Conservation (phyloP, 2,888 invertebrate genomes). For the Temnothorax rugatulus region DNA sequence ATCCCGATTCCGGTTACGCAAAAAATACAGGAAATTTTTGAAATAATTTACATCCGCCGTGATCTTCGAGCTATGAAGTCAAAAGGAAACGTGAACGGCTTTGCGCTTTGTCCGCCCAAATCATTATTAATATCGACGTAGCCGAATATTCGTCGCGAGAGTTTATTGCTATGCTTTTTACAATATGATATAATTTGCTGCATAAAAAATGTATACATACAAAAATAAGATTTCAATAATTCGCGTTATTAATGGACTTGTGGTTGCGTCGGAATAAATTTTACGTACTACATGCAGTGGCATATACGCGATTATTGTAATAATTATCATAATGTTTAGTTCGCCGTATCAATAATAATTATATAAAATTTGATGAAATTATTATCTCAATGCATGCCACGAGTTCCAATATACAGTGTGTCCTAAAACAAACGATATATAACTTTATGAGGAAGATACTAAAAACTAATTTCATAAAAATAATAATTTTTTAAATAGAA, state of each 20-base stretch:
- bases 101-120: neutral
- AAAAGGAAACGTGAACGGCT: neutral
- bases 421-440: neutral
- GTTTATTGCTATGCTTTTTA: neutral
- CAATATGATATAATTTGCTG: neutral
- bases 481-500: neutral
- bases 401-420: neutral
- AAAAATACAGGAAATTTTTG: constrained; percentile 10
- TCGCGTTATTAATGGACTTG: neutral
- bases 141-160: neutral
- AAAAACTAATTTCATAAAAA: constrained; percentile 12
- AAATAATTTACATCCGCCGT: constrained; percentile 7
- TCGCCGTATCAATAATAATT: constrained; percentile 32
- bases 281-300: neutral
- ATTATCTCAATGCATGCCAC: constrained; percentile 1
- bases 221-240: neutral
- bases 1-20: constrained; percentile 9
- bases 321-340: constrained; percentile 35
- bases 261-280: constrained; percentile 11
- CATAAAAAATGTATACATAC: neutral
- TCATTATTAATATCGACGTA: neutral
- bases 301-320: constrained; percentile 6
- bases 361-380: constrained; percentile 40
- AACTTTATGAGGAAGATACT: neutral
- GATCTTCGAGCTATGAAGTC: neutral